Percentiles rank a stretch among this genome's conserved stretches.
Evolutionary conservation across 2,888 invertebrate species (phyloP).

Genomic region (Amitus sp.): DNA sequence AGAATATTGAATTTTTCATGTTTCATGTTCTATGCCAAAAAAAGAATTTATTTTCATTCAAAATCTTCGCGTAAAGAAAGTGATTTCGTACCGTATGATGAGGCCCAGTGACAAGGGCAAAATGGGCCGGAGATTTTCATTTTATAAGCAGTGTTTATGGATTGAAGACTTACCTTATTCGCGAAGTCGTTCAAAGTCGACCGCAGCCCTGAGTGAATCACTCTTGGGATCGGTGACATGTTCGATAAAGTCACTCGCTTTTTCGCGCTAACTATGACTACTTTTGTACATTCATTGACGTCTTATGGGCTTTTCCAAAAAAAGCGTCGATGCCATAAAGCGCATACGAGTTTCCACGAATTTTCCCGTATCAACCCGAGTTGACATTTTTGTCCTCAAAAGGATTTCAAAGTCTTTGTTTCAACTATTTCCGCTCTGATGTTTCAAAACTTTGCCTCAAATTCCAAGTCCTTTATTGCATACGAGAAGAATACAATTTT

Average conservation of each 20-base stretch:
- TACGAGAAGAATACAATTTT: too few relatives aligned
- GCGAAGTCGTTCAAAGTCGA: slow-evolving; percentile 47
- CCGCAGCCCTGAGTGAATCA: slow-evolving; percentile 36
- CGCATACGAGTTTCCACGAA: neutral
- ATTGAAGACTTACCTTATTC: slow-evolving; percentile 38
- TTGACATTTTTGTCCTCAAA: too few relatives aligned
- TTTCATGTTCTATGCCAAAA: too few relatives aligned
- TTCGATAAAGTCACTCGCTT: slow-evolving; percentile 1
- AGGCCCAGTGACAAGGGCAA: slow-evolving; percentile 5
- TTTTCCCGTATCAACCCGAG: too few relatives aligned
- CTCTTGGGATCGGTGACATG: slow-evolving; percentile 13
- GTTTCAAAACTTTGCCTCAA: too few relatives aligned
- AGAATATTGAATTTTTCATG: neutral
- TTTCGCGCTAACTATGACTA: slow-evolving; percentile 3
- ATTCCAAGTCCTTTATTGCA: too few relatives aligned
- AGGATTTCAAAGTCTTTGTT: too few relatives aligned
- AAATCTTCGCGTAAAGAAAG: slow-evolving; percentile 22
- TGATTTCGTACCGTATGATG: slow-evolving; percentile 16
- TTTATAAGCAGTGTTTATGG: slow-evolving; percentile 27
- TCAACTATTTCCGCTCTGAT: too few relatives aligned
- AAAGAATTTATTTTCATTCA: slow-evolving; percentile 24
- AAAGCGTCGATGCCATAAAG: neutral
- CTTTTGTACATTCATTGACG: neutral
- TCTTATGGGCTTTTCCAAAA: neutral
- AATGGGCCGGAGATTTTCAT: slow-evolving; percentile 21